Conservation (phyloP, 2,888 invertebrate species). For the Stenichneumon culpator region DNA sequence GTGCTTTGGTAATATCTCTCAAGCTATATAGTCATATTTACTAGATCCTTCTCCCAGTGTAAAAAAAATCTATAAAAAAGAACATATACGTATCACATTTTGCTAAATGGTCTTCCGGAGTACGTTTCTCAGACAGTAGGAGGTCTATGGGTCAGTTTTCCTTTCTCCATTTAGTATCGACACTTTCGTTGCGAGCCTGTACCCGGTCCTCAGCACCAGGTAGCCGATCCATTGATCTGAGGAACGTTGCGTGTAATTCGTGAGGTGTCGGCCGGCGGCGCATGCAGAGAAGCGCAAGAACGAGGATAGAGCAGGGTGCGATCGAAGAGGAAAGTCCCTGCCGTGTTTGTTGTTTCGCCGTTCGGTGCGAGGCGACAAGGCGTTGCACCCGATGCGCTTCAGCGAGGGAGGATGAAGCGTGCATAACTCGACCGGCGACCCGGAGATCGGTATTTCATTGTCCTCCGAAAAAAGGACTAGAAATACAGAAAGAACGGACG, state of each 20-base stretch:
- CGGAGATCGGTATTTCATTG: constrained; percentile 70
- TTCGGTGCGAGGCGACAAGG: constrained; percentile 45
- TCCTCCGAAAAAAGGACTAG: constrained; percentile 71
- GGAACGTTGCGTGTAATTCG: constrained; percentile 56
- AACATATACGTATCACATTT: not conserved
- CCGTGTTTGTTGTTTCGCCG: constrained; percentile 49
- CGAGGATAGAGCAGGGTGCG: constrained; percentile 22
- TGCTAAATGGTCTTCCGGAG: not conserved
- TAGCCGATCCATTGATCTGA: constrained; percentile 36
- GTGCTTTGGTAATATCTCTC: no score
- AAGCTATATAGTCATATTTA: no score
- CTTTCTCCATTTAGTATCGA: not conserved
- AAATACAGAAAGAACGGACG: constrained; percentile 42
- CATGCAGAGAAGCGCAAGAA: constrained; percentile 2
- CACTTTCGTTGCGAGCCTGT: not conserved
- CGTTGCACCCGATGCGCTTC: constrained; percentile 64
- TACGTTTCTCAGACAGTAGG: not conserved
- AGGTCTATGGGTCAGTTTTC: constrained; percentile 22
- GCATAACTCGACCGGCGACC: constrained; percentile 71
- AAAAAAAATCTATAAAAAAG: not conserved
- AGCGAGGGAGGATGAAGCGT: constrained; percentile 74
- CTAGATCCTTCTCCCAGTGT: no score
- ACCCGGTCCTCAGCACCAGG: constrained; percentile 28
- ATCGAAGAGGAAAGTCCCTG: constrained; percentile 44
- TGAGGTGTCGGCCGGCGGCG: constrained; percentile 13